Evolutionary conservation across 2,113 vertebrate genomes (phyloP).

Genomic region (Hemiprocne comata): DNA sequence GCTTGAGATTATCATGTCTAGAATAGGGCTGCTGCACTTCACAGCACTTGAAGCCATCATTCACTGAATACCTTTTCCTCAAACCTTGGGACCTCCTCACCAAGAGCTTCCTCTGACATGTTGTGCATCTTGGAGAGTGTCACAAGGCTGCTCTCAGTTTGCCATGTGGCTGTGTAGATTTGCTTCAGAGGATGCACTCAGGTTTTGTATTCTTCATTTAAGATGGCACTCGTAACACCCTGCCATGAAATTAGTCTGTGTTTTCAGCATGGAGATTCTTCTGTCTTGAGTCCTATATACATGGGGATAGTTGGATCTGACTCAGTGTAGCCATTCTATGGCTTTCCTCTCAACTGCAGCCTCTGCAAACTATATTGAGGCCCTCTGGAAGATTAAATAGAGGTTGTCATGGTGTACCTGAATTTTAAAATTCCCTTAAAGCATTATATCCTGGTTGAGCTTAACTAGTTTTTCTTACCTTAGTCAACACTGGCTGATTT

Average conservation of each 20-base stretch:
- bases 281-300: not conserved
- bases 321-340: not conserved
- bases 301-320: not conserved
- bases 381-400: not conserved
- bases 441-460: not conserved
- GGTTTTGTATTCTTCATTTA: not conserved
- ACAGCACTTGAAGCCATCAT: not conserved
- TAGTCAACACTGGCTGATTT: not conserved
- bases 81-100: not conserved
- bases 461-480: not conserved
- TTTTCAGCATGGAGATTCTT: not conserved
- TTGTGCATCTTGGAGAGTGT: not conserved
- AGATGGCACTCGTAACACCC: not conserved
- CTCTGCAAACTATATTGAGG: not conserved
- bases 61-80: not conserved
- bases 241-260: not conserved
- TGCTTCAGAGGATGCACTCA: not conserved
- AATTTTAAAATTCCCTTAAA: not conserved
- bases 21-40: not conserved
- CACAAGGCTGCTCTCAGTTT: not conserved
- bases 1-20: not conserved
- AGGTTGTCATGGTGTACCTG: not conserved
- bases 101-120: not conserved
- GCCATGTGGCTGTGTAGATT: not conserved
- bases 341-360: not conserved